Evolutionary conservation across 2,888 invertebrate species (phyloP).

Genomic region (Petrolisthes cinctipes): DNA sequence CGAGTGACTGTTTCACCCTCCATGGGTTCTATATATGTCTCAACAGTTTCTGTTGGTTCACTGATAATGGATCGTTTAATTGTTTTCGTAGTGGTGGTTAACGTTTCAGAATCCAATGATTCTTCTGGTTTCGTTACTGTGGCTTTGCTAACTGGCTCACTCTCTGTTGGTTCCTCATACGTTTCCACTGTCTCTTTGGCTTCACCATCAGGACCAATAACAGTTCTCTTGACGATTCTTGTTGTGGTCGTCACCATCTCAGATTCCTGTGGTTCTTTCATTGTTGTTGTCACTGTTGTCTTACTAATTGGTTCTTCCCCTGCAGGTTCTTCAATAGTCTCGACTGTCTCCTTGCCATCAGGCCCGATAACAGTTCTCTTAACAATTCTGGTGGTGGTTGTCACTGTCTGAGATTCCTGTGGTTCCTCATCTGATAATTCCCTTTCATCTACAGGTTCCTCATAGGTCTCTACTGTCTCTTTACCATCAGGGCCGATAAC

Average conservation of each 20-base stretch:
- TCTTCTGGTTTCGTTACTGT: conserved; percentile 19
- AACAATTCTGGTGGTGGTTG: conserved; percentile 15
- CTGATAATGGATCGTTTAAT: background rate
- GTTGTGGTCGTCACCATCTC: conserved; percentile 9
- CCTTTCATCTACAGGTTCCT: conserved; percentile 27
- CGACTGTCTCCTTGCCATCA: background rate
- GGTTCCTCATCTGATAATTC: conserved; percentile 11
- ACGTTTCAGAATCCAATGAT: conserved; percentile 10
- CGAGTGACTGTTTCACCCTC: conserved; percentile 10
- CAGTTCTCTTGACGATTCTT: conserved; percentile 18
- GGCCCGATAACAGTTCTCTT: conserved; percentile 26
- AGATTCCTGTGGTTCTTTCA: conserved; percentile 30
- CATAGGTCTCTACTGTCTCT: conserved; percentile 20
- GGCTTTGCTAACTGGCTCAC: conserved; percentile 24
- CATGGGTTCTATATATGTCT: background rate
- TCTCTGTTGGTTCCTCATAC: conserved; percentile 29
- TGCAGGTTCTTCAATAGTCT: conserved; percentile 18
- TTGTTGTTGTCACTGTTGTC: conserved; percentile 13
- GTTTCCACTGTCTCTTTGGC: conserved; percentile 35
- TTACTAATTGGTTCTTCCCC: background rate
- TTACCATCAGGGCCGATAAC: conserved; percentile 3
- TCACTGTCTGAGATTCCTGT: background rate
- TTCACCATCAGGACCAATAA: conserved; percentile 40
- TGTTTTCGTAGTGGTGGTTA: conserved; percentile 27
- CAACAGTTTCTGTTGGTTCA: conserved; percentile 26